Evolutionary conservation across 2,888 invertebrate species (phyloP), one percentile per base, ranked within the genome.

Genomic region (Drosophila ezoana): DNA sequence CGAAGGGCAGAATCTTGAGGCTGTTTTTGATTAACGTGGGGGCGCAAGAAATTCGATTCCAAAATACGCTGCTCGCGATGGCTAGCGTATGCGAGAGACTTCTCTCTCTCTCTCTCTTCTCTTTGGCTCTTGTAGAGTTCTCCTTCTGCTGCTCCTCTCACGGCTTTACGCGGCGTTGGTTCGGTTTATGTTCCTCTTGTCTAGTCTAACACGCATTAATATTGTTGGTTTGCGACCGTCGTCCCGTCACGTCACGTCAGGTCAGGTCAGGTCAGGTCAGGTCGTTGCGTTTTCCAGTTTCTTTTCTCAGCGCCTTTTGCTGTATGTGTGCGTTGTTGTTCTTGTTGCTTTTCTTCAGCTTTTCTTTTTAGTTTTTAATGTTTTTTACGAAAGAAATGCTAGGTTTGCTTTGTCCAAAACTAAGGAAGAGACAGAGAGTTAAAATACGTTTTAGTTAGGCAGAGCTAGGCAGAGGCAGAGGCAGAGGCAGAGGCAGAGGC

Each of bases 1-100:
- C 85, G 58, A 90, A 90, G 83, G 90, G 89, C 71, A 90, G 90
- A 90, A 90, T 90, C 82, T 90, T 90, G 90, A 83, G 81, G 83
- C 83, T 84, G 83, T 84, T 79, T 14, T 62, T 35, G 35, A 44
- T 32, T 43, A 43, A 63, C 66, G 43, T 62, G 56, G 54, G 71
- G 71, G 61, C 60, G 72, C 61, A 62, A 37, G 56, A 65, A 41
- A 28, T 28, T 8, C 28, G 28, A 28, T 28, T 28, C 23, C 23
- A 28, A 8, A 28, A 18, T 18, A 18, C 18, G 18, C 18, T 18
- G 18, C 18, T 18, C 18, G 18, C 18, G 18, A 3, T 18, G 18
- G 18, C 18, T 18, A 18, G 18, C 18, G 18, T 18, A 18, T 18
- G 18, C 18, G 18, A 18, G 18, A 18, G 18, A 18, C 2, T 18